These are phyloP conservation scores for Triops longicaudatus DNA, from an alignment of 1,140 invertebrate species.

Conservation along the genomic window DNA sequence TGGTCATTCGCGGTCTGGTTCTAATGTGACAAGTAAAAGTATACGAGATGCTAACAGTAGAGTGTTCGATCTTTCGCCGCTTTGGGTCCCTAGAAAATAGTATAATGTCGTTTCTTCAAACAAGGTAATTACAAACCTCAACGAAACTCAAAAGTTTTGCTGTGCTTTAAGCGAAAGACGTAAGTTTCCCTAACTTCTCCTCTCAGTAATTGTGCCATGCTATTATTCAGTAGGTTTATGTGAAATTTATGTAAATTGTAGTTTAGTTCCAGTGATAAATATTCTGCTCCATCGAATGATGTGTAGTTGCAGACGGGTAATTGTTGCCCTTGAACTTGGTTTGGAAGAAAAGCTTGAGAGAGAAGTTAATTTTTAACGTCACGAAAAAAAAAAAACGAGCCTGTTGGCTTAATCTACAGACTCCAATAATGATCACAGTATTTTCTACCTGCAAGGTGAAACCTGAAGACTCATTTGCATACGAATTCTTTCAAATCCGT, in stretches of 20 bases:
- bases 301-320: neutral
- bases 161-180: neutral
- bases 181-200: neutral
- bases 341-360: neutral
- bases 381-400: neutral
- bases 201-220: neutral
- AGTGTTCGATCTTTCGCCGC: neutral
- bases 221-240: neutral
- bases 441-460: neutral
- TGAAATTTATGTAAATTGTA: slow-evolving; percentile 1
- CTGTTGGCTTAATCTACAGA: neutral
- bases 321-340: neutral
- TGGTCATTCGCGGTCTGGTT: neutral
- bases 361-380: neutral
- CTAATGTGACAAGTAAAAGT: slow-evolving; percentile 6
- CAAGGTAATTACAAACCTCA: neutral
- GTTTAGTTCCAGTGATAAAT: neutral
- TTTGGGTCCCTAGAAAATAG: neutral
- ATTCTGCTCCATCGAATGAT: neutral
- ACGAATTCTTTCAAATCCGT: neutral
- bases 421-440: neutral
- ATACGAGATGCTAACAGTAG: neutral
- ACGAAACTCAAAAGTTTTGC: neutral
- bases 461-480: neutral
- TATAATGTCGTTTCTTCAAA: neutral